phyloP scores from a whole-genome alignment of 2,888 invertebrate species.

The Drosophila siamana region DNA sequence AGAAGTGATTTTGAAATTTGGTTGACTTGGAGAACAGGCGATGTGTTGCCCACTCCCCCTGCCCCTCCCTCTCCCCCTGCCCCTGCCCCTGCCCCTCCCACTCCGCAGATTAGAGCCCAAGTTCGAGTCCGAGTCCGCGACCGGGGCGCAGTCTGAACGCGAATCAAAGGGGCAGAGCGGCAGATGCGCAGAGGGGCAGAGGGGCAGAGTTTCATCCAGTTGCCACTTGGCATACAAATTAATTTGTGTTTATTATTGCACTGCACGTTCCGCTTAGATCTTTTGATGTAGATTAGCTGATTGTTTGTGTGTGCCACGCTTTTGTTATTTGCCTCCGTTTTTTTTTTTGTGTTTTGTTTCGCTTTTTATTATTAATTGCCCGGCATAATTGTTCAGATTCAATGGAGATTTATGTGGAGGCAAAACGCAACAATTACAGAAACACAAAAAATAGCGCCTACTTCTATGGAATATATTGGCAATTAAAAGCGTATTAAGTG shows the following conservation, averaged over 20 bases:
- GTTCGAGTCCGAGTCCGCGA: neutral
- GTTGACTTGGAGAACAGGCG: neutral
- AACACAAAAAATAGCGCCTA: neutral
- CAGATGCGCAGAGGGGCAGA: constrained; percentile 23
- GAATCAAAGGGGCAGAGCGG: constrained; percentile 12
- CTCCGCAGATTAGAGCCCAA: neutral
- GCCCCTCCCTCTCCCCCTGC: no score
- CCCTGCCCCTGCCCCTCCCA: no score
- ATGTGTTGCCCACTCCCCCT: constrained; percentile 1
- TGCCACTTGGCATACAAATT: constrained; percentile 64
- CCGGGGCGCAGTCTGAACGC: neutral
- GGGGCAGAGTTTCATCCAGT: constrained; percentile 19
- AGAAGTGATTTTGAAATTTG: neutral
- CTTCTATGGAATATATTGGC: constrained; percentile 31
- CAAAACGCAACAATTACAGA: constrained; percentile 15
- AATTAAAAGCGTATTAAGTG: constrained; percentile 49
- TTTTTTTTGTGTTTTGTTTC: no score
- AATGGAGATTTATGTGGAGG: constrained; percentile 61
- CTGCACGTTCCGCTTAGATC: constrained; percentile 57
- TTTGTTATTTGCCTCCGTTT: no score
- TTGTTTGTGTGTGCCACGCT: constrained; percentile 37
- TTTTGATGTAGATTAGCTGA: constrained; percentile 45
- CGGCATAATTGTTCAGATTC: constrained; percentile 70
- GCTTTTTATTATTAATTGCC: constrained; percentile 64
- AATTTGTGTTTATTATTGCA: constrained; percentile 56